Conservation (phyloP, 2,113 vertebrate genomes). For the Microcebus jonahi region DNA sequence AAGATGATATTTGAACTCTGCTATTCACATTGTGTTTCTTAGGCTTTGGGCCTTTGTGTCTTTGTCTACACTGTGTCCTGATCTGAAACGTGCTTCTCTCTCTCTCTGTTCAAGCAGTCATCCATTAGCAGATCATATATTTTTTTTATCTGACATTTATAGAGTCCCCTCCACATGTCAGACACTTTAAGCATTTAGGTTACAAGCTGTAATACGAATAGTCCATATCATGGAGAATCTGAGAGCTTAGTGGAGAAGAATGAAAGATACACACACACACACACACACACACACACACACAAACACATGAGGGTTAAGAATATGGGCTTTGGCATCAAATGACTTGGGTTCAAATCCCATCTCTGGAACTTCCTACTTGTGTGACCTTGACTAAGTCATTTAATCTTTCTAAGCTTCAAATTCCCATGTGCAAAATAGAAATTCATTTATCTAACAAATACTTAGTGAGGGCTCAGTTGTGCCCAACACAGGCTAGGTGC, state of each 20-base stretch:
- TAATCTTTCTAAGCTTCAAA: conserved; percentile 1
- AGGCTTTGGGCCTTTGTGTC: background rate
- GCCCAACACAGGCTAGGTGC: background rate
- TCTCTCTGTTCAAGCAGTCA: background rate
- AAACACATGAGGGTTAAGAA: background rate
- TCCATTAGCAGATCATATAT: background rate
- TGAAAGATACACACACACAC: too few species aligned
- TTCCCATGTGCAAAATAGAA: background rate
- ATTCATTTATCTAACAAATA: background rate
- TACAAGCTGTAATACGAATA: conserved; percentile 25
- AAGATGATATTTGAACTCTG: background rate
- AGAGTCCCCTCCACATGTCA: background rate
- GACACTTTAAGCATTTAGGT: conserved; percentile 19
- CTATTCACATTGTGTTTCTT: background rate
- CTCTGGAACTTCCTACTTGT: background rate
- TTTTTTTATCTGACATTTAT: background rate
- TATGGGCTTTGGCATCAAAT: background rate
- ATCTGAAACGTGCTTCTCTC: background rate
- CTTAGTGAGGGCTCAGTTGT: background rate
- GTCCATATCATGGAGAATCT: background rate
- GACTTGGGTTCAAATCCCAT: conserved; percentile 12
- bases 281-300: background rate
- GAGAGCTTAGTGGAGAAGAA: background rate
- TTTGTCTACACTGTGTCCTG: background rate
- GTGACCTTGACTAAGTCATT: background rate